These are phyloP conservation scores for Syrista parreyssii DNA, from an alignment of 2,888 invertebrate genomes.

Conservation along the genomic window DNA sequence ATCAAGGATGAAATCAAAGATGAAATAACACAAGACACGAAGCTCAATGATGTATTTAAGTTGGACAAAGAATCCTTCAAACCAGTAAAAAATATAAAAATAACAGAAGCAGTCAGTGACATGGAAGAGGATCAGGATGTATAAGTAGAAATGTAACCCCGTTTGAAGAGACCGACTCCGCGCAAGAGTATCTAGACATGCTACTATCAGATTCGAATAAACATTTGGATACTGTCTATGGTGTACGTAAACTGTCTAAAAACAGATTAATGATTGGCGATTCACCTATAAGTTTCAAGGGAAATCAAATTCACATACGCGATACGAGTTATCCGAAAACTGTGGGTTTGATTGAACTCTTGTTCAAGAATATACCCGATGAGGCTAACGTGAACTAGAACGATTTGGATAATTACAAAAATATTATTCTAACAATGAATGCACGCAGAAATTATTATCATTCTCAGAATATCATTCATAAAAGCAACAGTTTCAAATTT, in stretches of 20 bases:
- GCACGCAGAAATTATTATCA: neutral
- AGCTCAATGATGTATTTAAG: too few relatives aligned
- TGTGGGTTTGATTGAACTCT: constrained; percentile 2
- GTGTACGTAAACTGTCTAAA: neutral
- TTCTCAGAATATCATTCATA: neutral
- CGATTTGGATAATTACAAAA: constrained; percentile 1
- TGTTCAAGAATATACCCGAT: constrained; percentile 6
- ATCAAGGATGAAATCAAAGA: too few relatives aligned
- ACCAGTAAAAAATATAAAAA: too few relatives aligned
- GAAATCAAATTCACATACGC: neutral
- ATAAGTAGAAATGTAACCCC: too few relatives aligned
- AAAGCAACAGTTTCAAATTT: neutral
- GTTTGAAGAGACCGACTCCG: too few relatives aligned
- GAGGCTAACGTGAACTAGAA: neutral
- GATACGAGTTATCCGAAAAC: constrained; percentile 3
- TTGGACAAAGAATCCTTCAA: too few relatives aligned
- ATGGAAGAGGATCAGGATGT: too few relatives aligned
- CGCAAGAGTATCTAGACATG: too few relatives aligned
- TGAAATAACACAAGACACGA: too few relatives aligned
- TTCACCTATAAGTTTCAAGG: neutral
- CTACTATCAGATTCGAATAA: neutral
- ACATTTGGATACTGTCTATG: neutral
- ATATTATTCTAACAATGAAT: neutral
- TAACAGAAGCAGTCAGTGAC: too few relatives aligned
- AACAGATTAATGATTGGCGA: neutral